Evolutionary conservation across 2,113 vertebrate species (phyloP), one percentile per base, ranked within the genome.

Genomic region (Indri indri): DNA sequence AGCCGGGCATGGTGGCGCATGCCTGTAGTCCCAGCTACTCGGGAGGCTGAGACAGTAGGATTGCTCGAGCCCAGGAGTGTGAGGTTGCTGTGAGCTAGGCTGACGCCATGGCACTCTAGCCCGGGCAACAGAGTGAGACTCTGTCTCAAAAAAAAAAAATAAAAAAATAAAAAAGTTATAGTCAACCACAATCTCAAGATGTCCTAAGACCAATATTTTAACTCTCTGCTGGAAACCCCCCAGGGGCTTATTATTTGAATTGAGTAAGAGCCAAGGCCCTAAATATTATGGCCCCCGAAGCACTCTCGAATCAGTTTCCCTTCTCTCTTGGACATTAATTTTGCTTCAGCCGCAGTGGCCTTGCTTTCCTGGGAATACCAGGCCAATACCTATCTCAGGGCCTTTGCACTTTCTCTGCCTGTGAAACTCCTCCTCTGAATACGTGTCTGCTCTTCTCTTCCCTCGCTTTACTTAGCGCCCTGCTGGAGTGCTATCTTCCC

Each of bases 61-160:
- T n/a, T n/a, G n/a, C n/a, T n/a, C n/a, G n/a, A n/a, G n/a, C n/a
- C n/a, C n/a, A n/a, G n/a, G n/a, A n/a, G n/a, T n/a, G n/a, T n/a
- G n/a, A n/a, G n/a, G n/a, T n/a, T n/a, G n/a, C n/a, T n/a, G n/a
- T n/a, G n/a, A n/a, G n/a, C n/a, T n/a, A n/a, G n/a, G n/a, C n/a
- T n/a, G n/a, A n/a, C n/a, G n/a, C n/a, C n/a, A n/a, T n/a, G n/a
- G n/a, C n/a, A n/a, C n/a, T n/a, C n/a, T n/a, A n/a, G n/a, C n/a
- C n/a, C n/a, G n/a, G n/a, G n/a, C n/a, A n/a, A n/a, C n/a, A n/a
- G n/a, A n/a, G n/a, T n/a, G n/a, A n/a, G n/a, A n/a, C n/a, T n/a
- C n/a, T n/a, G n/a, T n/a, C n/a, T 80, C 79, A 93, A 59, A 93
- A 84, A 81, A 83, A 81, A 83, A 30, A 90, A 37, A 83, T 30